Evolutionary conservation across 2,113 vertebrate species (phyloP), one percentile per base, ranked within the genome.

Genomic region (Phaetusa simplex): DNA sequence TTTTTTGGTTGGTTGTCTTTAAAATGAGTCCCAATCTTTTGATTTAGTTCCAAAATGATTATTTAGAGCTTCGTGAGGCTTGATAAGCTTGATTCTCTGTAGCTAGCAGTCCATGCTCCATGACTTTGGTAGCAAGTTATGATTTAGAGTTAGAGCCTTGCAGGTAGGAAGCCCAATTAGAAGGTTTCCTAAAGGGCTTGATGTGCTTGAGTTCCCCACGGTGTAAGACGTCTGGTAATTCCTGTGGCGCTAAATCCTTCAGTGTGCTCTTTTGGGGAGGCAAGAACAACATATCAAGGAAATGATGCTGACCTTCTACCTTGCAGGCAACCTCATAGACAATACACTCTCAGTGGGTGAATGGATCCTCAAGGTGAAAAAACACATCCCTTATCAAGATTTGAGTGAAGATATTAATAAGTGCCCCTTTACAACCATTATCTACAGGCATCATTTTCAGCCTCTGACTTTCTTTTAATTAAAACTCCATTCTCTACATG

Each of bases 401-500:
- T 86, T 79, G 65, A 93, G 15, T 82, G 55, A 83, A 80, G 55
- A 82, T 86, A 79, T 82, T 93, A 69, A 64, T 84, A 88, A 94
- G 24, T 69, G 14, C 38, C 16, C n/a, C 53, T 50, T 95, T 94
- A 38, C 15, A 93, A 70, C 22, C 26, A 82, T 95, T 97, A 52
- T 71, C 47, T 83, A 34, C 3, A 7, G 43, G 26, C 47, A 65
- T 50, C 14, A 62, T 95, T 94, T 73, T 94, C 59, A 76, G 38
- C 11, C 47, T 67, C 69, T 88, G 79, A 55, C 71, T 96, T 88
- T 74, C 66, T 88, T 97, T 93, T 86, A 93, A 96, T 96, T 96
- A 94, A 96, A 88, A 88, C 17, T 86, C 30, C 26, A 14, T 72
- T 95, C 95, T 42, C 38, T 94, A 42, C 40, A 27, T 65, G 80